These are phyloP conservation scores for Aleiodes alternator DNA, from an alignment of 2,888 invertebrate species.

Conservation along the genomic window DNA sequence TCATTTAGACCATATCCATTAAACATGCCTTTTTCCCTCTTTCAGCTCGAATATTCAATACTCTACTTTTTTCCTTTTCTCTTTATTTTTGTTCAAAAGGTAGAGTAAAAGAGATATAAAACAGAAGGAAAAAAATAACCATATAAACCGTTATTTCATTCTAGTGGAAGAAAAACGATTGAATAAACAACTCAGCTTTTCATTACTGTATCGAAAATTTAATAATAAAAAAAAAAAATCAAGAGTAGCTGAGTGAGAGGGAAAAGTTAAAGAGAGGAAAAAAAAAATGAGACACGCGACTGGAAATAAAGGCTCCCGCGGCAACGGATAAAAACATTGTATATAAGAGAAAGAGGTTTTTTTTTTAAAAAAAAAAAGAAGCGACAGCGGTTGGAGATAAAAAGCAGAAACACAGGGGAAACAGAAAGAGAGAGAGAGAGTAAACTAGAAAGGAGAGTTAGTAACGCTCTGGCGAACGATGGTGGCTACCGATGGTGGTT, in stretches of 20 bases:
- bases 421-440: constrained; percentile 9
- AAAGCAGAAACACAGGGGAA: constrained; percentile 15
- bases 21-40: constrained; percentile 4
- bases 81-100: too few relatives aligned
- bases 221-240: neutral
- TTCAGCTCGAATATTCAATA: neutral
- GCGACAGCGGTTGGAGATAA: constrained; percentile 26
- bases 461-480: constrained; percentile 13
- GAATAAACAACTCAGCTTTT: constrained; percentile 30
- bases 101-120: neutral
- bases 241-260: neutral
- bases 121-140: neutral
- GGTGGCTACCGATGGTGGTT: neutral
- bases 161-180: constrained; percentile 1
- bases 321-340: constrained; percentile 28
- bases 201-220: constrained; percentile 29
- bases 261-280: neutral
- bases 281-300: constrained; percentile 13
- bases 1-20: constrained; percentile 2
- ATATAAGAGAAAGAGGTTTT: neutral
- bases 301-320: constrained; percentile 19
- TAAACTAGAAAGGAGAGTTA: constrained; percentile 18
- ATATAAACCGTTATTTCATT: neutral
- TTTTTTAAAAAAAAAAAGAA: constrained; percentile 1
- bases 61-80: too few relatives aligned